Evolutionary conservation across 2,888 invertebrate genomes (phyloP).

Genomic region (Teinopalpus imperialis): DNA sequence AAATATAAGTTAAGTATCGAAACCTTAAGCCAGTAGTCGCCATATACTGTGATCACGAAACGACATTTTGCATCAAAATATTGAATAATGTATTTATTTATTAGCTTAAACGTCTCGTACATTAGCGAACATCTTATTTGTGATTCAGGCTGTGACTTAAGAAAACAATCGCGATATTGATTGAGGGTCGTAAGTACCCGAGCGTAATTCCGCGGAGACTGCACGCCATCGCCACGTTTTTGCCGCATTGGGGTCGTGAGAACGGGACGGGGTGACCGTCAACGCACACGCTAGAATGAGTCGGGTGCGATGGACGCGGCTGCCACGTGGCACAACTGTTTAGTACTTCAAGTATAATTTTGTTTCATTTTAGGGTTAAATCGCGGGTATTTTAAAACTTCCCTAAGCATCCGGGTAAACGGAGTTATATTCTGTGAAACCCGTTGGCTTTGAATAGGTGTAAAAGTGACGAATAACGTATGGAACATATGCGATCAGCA

Average conservation of each 20-base stretch:
- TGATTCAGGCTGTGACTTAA: constrained; percentile 24
- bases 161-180: constrained; percentile 37
- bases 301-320: constrained; percentile 29
- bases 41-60: too few species aligned
- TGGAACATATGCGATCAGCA: too few species aligned
- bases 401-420: too few species aligned
- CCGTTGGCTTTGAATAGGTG: too few species aligned
- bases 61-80: too few species aligned
- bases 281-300: constrained; percentile 30
- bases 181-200: constrained; percentile 40
- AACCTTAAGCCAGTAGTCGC: too few species aligned
- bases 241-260: constrained; percentile 72
- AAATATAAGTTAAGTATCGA: too few species aligned
- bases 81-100: not conserved
- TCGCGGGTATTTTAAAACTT: too few species aligned
- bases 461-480: too few species aligned
- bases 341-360: constrained; percentile 22
- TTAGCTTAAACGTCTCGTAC: not conserved
- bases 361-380: too few species aligned
- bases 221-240: constrained; percentile 58
- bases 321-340: constrained; percentile 39
- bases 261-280: constrained; percentile 39
- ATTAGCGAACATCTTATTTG: not conserved
- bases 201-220: constrained; percentile 50
- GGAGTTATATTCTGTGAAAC: too few species aligned